phyloP scores from a whole-genome alignment of 35 echinoderm and acorn worm species.

The Diadema setosum region DNA sequence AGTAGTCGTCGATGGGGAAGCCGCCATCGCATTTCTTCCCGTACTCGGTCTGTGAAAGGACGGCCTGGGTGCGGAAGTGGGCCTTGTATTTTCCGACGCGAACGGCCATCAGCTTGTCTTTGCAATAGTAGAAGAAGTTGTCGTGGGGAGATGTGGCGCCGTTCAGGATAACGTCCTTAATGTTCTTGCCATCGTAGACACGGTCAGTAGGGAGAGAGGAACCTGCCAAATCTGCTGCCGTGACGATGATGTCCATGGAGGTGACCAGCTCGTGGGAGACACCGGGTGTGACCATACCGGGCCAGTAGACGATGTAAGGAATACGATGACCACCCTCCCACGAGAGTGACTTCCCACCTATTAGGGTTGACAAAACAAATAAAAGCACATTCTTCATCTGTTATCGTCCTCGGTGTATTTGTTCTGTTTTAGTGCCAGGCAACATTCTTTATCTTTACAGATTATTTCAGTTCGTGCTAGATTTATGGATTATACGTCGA shows the following conservation, averaged over 20 bases:
- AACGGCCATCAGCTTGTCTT: constrained; percentile 51
- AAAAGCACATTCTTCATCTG: no score
- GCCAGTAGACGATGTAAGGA: constrained; percentile 48
- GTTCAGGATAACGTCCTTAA: constrained; percentile 18
- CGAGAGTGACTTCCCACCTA: constrained; percentile 7
- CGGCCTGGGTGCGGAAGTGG: background rate
- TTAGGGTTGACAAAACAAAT: background rate
- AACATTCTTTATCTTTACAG: no score
- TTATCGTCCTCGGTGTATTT: no score
- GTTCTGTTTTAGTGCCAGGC: no score
- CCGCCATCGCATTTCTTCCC: background rate
- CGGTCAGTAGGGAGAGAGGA: background rate
- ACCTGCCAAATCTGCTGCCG: constrained; percentile 29
- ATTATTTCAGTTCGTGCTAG: no score
- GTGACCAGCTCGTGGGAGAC: constrained; percentile 41
- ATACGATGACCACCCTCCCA: constrained; percentile 51
- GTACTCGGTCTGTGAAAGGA: background rate
- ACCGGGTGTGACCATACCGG: constrained; percentile 16
- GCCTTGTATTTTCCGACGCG: constrained; percentile 44
- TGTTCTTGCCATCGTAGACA: constrained; percentile 39
- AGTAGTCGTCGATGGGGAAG: constrained; percentile 17
- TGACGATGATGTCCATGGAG: constrained; percentile 58
- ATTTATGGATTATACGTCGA: no score
- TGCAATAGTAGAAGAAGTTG: constrained; percentile 51
- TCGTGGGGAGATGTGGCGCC: background rate